Conservation (phyloP, 1,140 invertebrate species). For the Pseudomyrmex gracilis region DNA sequence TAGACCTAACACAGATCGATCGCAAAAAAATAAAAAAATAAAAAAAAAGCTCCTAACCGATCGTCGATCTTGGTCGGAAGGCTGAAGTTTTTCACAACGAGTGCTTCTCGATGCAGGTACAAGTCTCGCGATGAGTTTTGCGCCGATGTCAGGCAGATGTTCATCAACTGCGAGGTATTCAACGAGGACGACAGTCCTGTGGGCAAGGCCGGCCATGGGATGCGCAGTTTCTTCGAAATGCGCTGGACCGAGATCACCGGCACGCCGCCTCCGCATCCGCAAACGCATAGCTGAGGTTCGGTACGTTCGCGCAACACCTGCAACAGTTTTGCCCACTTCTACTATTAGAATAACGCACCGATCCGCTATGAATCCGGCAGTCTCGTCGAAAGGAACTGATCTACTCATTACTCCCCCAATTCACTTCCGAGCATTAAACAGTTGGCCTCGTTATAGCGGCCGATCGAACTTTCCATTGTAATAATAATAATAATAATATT, state of each 20-base stretch:
- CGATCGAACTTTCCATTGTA: constrained; percentile 45
- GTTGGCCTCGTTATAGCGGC: constrained; percentile 77
- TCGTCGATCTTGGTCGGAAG: constrained; percentile 53
- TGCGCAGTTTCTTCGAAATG: constrained; percentile 96
- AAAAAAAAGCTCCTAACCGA: constrained; percentile 50
- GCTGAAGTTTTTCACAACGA: constrained; percentile 72
- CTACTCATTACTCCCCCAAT: constrained; percentile 13
- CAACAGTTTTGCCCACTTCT: constrained; percentile 85
- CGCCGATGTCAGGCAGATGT: constrained; percentile 95
- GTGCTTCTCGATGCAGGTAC: constrained; percentile 88
- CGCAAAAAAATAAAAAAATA: constrained; percentile 64
- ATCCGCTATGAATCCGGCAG: constrained; percentile 25
- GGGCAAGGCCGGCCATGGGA: constrained; percentile 96
- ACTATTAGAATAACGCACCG: constrained; percentile 76
- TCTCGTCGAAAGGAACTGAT: constrained; percentile 32
- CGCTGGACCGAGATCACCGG: constrained; percentile 91
- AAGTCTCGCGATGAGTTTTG: constrained; percentile 95
- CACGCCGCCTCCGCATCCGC: constrained; percentile 77
- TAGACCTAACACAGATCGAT: constrained; percentile 51
- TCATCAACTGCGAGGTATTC: constrained; percentile 98
- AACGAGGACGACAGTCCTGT: constrained; percentile 99
- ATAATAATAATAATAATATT: constrained; percentile 22
- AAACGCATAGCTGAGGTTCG: constrained; percentile 85
- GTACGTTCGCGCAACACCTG: constrained; percentile 84
- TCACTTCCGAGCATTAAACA: constrained; percentile 46